These are phyloP conservation scores for Sphenodon punctatus DNA, from an alignment of 2,797 vertebrate genomes.

Conservation along the genomic window DNA sequence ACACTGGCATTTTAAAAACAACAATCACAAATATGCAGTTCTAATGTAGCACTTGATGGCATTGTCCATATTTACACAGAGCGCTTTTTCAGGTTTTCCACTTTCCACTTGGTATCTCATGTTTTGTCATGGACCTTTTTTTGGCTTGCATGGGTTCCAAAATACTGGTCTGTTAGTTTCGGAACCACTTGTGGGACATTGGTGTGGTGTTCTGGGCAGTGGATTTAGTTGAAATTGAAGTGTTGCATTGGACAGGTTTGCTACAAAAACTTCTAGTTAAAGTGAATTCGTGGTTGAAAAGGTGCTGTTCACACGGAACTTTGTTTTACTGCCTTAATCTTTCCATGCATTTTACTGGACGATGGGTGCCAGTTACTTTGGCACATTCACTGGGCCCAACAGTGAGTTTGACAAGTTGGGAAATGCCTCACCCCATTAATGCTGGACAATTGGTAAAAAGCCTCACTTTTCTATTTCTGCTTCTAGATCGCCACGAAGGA, in stretches of 20 bases:
- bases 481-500: conserved; percentile 92
- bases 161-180: conserved; percentile 78
- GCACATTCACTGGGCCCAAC: conserved; percentile 82
- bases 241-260: conserved; percentile 81
- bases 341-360: conserved; percentile 79
- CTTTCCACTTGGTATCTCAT: conserved; percentile 76
- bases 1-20: conserved; percentile 75
- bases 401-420: conserved; percentile 83
- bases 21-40: conserved; percentile 77
- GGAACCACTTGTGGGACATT: conserved; percentile 81
- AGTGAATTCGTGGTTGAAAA: conserved; percentile 80
- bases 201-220: conserved; percentile 80
- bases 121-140: conserved; percentile 76
- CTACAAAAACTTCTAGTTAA: conserved; percentile 77
- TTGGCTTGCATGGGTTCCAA: conserved; percentile 83
- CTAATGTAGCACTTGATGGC: conserved; percentile 81
- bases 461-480: conserved; percentile 73
- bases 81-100: conserved; percentile 77
- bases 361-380: conserved; percentile 81
- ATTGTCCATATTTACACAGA: conserved; percentile 77
- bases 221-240: conserved; percentile 77
- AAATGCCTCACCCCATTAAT: conserved; percentile 75
- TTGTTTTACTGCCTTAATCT: conserved; percentile 79
- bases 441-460: conserved; percentile 51
- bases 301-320: conserved; percentile 79